Evolutionary conservation across 2,797 vertebrate species (phyloP).

Genomic region (Neostethus bicornis): DNA sequence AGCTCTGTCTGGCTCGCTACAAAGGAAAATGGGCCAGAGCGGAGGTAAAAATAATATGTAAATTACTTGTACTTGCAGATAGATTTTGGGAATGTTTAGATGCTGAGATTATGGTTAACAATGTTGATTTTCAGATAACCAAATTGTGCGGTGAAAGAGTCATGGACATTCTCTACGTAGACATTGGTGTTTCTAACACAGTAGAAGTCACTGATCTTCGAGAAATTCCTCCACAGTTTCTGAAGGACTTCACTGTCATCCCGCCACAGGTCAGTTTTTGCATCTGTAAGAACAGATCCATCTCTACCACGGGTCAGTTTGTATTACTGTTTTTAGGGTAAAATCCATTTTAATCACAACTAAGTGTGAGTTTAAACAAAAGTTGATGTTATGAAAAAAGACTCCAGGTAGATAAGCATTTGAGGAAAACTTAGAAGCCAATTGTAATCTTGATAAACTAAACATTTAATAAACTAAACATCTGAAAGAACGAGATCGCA

Average conservation of each 20-base stretch:
- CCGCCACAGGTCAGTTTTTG: conserved; percentile 87
- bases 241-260: conserved; percentile 82
- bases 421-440: no score
- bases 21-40: conserved; percentile 90
- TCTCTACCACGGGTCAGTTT: no score
- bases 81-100: neutral
- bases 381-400: no score
- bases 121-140: conserved; percentile 86
- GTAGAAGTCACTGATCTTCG: conserved; percentile 90
- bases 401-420: no score
- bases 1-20: conserved; percentile 86
- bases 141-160: conserved; percentile 86
- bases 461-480: no score
- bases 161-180: conserved; percentile 88
- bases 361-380: no score
- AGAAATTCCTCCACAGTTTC: conserved; percentile 85
- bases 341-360: neutral
- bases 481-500: no score
- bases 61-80: neutral
- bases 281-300: neutral
- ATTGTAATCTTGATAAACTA: no score
- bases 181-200: conserved; percentile 85
- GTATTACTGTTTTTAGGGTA: no score
- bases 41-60: conserved; percentile 80
- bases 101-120: neutral